Percentiles rank a stretch among this genome's conserved stretches.
phyloP scores from a whole-genome alignment of 2,797 vertebrate species.

The Pangasius larnaudii region DNA sequence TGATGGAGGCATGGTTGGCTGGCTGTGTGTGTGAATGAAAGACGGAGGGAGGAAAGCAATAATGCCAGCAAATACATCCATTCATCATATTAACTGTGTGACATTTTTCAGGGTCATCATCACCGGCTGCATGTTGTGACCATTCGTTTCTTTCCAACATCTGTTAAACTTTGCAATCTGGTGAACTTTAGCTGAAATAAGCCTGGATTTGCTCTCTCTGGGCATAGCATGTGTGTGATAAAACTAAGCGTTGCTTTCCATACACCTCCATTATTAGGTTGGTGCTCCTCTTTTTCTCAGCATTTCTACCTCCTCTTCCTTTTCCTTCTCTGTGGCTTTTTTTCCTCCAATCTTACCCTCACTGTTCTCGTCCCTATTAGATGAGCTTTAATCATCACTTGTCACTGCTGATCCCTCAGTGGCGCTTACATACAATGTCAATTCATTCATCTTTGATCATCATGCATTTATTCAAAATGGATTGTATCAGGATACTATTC shows the following conservation, averaged over 20 bases:
- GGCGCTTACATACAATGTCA: slow-evolving; percentile 18
- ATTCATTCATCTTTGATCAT: slow-evolving; percentile 43
- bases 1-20: slow-evolving; percentile 59
- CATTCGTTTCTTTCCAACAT: neutral
- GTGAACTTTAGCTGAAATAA: neutral
- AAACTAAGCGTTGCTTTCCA: neutral
- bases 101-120: slow-evolving; percentile 34
- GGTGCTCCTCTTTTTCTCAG: too few species aligned
- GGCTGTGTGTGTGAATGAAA: slow-evolving; percentile 61
- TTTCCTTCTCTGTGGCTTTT: slow-evolving; percentile 7
- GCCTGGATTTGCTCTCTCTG: neutral
- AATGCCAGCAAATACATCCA: slow-evolving; percentile 50
- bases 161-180: slow-evolving; percentile 20
- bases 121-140: neutral
- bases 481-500: slow-evolving; percentile 41
- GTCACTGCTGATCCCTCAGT: slow-evolving; percentile 33
- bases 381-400: slow-evolving; percentile 46
- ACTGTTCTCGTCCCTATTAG: slow-evolving; percentile 10
- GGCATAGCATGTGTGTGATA: neutral
- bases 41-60: slow-evolving; percentile 59
- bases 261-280: neutral
- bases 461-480: slow-evolving; percentile 50
- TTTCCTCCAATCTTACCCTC: neutral
- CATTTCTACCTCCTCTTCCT: neutral
- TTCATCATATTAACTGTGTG: slow-evolving; percentile 64